These are phyloP conservation scores for Hippocampus mohnikei DNA, from an alignment of 2,113 vertebrate genomes.

Conservation along the genomic window DNA sequence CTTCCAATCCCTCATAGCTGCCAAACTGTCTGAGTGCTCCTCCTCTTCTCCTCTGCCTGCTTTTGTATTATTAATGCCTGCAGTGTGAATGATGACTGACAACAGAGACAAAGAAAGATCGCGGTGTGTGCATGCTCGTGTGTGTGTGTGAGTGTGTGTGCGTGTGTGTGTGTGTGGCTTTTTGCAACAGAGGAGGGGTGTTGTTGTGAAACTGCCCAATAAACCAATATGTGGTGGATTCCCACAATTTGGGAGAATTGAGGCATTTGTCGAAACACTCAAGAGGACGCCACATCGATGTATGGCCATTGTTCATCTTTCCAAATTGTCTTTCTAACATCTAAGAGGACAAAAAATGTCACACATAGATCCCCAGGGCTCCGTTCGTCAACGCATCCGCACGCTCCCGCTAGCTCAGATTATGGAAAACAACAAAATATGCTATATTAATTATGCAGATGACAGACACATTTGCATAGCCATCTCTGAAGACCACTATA, in stretches of 20 bases:
- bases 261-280: neutral
- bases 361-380: neutral
- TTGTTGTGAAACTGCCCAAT: neutral
- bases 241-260: neutral
- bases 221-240: neutral
- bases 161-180: conserved; percentile 10
- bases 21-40: conserved; percentile 34
- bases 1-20: conserved; percentile 21
- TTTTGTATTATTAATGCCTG: conserved; percentile 38
- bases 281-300: neutral
- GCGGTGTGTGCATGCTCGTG: conserved; percentile 1
- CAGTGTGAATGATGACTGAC: conserved; percentile 28
- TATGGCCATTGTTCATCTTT: conserved; percentile 1
- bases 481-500: conserved; percentile 1
- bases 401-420: neutral
- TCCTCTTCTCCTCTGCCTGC: conserved; percentile 31
- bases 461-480: conserved; percentile 9
- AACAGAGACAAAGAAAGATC: conserved; percentile 16
- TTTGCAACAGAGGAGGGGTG: neutral
- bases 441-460: conserved; percentile 12
- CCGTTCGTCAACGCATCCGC: neutral
- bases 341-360: neutral
- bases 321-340: neutral
- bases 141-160: conserved; percentile 4
- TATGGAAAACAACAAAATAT: conserved; percentile 10